Evolutionary conservation across 2,797 vertebrate species (phyloP).

Genomic region (Rhinichthys osculus): DNA sequence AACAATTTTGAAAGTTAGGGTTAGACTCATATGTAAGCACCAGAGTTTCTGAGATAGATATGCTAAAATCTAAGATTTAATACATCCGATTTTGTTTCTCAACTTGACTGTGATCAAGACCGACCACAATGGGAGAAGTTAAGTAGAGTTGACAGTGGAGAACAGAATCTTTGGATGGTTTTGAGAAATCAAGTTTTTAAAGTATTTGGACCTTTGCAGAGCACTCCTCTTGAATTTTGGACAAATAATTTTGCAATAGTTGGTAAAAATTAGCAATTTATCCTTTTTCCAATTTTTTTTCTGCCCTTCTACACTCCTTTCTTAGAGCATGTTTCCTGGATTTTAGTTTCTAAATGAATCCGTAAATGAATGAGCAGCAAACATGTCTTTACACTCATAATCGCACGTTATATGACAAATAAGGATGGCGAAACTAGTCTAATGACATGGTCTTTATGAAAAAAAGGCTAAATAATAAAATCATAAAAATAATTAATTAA

Average conservation of each 20-base stretch:
- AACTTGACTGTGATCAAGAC: not conserved
- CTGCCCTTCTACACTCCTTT: not conserved
- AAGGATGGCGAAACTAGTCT: not conserved
- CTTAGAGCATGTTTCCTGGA: not conserved
- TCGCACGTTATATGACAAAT: not conserved
- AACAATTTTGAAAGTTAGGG: no score
- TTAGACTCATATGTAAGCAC: not conserved
- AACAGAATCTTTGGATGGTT: not conserved
- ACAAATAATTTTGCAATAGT: not conserved
- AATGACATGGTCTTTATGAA: not conserved
- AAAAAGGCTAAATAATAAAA: not conserved
- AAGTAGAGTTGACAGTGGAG: not conserved
- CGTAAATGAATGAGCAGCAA: not conserved
- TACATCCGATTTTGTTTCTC: not conserved
- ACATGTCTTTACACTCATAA: not conserved
- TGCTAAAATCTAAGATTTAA: not conserved
- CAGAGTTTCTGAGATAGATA: not conserved
- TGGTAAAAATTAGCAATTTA: not conserved
- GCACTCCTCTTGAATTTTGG: not conserved
- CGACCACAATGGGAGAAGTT: not conserved
- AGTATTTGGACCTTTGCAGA: not conserved
- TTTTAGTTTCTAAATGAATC: not conserved
- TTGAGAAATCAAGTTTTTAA: not conserved
- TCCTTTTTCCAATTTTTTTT: not conserved
- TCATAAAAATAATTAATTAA: not conserved